phyloP scores from a whole-genome alignment of 1,140 invertebrate genomes.

The Drosophila auraria region DNA sequence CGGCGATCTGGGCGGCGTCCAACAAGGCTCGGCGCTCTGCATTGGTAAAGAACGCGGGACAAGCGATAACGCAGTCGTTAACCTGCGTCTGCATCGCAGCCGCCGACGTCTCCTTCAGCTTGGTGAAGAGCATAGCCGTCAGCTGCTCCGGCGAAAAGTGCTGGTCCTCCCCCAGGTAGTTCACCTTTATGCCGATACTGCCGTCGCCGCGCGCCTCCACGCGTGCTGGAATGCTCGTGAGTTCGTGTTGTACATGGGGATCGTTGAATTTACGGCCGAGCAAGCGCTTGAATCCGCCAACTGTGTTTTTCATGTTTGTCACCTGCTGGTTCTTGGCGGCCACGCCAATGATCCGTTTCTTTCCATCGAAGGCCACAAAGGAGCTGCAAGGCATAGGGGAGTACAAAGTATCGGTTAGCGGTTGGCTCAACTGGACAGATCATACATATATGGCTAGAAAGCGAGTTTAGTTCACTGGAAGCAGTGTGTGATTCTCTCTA shows the following conservation, averaged over 20 bases:
- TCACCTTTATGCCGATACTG: slow-evolving; percentile 92
- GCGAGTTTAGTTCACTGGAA: slow-evolving; percentile 2
- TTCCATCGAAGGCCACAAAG: slow-evolving; percentile 97
- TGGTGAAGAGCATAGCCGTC: slow-evolving; percentile 98
- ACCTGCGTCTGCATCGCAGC: slow-evolving; percentile 94
- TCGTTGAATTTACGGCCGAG: slow-evolving; percentile 95
- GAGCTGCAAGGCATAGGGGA: slow-evolving; percentile 88
- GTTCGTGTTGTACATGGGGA: slow-evolving; percentile 93
- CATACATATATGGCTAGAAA: slow-evolving; percentile 17
- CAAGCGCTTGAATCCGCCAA: slow-evolving; percentile 96
- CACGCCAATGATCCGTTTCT: slow-evolving; percentile 96
- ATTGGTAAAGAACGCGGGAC: slow-evolving; percentile 98
- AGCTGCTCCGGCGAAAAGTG: slow-evolving; percentile 97
- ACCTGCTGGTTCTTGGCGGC: slow-evolving; percentile 98
- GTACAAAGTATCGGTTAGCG: not conserved
- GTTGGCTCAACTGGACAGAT: not conserved
- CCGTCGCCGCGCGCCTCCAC: slow-evolving; percentile 90
- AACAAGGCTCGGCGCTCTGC: slow-evolving; percentile 95
- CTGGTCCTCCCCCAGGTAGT: slow-evolving; percentile 94
- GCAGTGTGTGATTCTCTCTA: slow-evolving; percentile 1
- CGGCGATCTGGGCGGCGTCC: slow-evolving; percentile 94
- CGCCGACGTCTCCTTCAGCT: slow-evolving; percentile 96
- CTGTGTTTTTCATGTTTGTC: slow-evolving; percentile 98
- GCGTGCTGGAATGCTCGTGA: slow-evolving; percentile 91
- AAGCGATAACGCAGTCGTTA: slow-evolving; percentile 98